Evolutionary conservation across 2,888 invertebrate species (phyloP), one percentile per base, ranked within the genome.

Genomic region (Maniola hyperantus): DNA sequence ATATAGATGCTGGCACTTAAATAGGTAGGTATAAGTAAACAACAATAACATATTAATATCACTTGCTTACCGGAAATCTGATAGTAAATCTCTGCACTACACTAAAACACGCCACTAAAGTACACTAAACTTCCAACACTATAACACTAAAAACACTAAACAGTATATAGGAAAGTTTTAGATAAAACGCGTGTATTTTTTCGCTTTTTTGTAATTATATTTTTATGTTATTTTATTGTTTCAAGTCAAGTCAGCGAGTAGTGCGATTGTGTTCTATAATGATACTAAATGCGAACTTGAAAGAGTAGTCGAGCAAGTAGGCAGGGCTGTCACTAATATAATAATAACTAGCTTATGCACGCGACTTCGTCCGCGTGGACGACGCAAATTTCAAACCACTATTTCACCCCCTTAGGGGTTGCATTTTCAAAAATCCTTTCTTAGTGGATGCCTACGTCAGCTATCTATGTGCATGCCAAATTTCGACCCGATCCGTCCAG

Each of bases 221-320:
- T 5, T 1, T 15, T 10, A 10, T 18, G 36, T 39, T 39, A 1
- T 34, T 53, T 18, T 10, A 15, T 34, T 33, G 55, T 55, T 11
- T 18, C 13, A 8, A 53, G 13, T 13, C 36, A 26, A 26, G 13
- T 13, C 36, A 26, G 11, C 50, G 15, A 10, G 15, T 1, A 1
- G 15, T 11, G 15, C 15, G 15, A 1, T 18, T 10, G 36, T 10
- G n/a, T 10, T 36, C 15, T 55, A 11, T 18, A 36, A 36, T 55
- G 55, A 55, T 55, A 55, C 55, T 55, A 36, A 36, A 55, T 10
- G 18, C 5, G 15, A 7, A 55, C 36, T 55, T 55, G 36, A 5
- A 15, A 10, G 10, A 55, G 54, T 36, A 15, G 36, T 6, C 34
- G 5, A 10, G n/a, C 34, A 2, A n/a, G 0, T 34, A n/a, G 8